These are phyloP conservation scores for Noctua comes DNA, from an alignment of 2,888 invertebrate species.

Conservation along the genomic window DNA sequence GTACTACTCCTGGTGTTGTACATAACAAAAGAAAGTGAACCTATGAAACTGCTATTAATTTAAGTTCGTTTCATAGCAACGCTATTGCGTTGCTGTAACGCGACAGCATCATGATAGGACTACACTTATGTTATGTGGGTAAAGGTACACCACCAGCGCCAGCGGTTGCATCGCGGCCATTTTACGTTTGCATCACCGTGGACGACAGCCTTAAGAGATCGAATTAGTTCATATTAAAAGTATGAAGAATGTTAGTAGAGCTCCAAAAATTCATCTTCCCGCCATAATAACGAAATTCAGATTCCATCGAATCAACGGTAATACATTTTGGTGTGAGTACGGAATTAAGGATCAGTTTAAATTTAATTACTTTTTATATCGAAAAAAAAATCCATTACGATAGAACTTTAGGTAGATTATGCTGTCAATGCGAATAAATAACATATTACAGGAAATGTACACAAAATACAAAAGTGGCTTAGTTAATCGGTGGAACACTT, in stretches of 20 bases:
- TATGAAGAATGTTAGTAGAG: not conserved
- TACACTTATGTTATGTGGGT: not conserved
- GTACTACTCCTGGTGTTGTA: not conserved
- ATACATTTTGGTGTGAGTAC: not conserved
- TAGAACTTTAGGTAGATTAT: constrained; percentile 1
- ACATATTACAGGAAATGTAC: constrained; percentile 14
- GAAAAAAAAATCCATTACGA: constrained; percentile 9
- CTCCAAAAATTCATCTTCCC: not conserved
- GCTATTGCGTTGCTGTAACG: not conserved
- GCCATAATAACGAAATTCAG: not conserved
- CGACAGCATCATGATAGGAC: not conserved
- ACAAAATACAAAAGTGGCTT: not conserved
- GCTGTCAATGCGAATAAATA: not conserved
- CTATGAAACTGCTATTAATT: not conserved
- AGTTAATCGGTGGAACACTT: constrained; percentile 20
- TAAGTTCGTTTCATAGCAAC: too few relatives aligned
- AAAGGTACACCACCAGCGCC: not conserved
- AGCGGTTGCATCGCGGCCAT: not conserved
- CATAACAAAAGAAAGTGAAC: not conserved
- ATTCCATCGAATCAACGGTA: not conserved
- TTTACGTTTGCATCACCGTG: not conserved
- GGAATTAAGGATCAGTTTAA: constrained; percentile 6
- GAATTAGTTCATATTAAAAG: not conserved
- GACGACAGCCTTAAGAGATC: not conserved
- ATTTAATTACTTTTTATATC: constrained; percentile 11